These are phyloP conservation scores for Rhagologus leucostigma DNA, from an alignment of 2,113 vertebrate species.

Conservation along the genomic window DNA sequence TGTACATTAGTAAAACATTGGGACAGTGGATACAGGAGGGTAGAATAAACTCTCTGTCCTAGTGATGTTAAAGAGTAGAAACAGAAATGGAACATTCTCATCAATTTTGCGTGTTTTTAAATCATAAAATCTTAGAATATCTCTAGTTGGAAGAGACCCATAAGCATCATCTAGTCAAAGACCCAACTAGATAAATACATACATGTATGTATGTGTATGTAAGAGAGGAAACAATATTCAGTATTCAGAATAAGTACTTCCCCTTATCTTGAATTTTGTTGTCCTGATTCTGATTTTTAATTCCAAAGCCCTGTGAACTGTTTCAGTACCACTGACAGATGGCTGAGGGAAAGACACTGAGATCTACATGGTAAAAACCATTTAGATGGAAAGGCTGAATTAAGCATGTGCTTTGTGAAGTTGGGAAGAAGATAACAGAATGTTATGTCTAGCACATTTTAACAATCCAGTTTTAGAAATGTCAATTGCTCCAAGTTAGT, in stretches of 20 bases:
- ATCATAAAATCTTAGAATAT: not conserved
- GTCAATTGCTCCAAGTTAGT: conserved; percentile 37
- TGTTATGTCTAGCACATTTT: conserved; percentile 62
- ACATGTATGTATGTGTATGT: fast-evolving
- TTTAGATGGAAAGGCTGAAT: not conserved
- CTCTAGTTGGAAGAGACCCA: not conserved
- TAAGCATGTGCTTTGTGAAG: conserved; percentile 21
- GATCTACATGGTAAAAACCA: not conserved
- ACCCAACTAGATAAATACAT: not conserved
- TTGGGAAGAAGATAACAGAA: conserved; percentile 38
- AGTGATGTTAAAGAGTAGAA: not conserved
- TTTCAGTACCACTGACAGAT: not conserved
- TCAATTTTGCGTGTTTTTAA: not conserved
- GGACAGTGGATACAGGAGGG: not conserved
- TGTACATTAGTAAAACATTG: not conserved
- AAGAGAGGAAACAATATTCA: not conserved
- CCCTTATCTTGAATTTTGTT: not conserved
- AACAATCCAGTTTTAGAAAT: conserved; percentile 47
- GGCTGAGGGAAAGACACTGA: not conserved
- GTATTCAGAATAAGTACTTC: too few relatives aligned
- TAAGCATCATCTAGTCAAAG: not conserved
- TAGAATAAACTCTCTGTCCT: not conserved
- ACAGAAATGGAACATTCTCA: not conserved
- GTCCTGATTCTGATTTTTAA: not conserved
- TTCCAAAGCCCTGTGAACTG: not conserved